phyloP scores from a whole-genome alignment of 2,797 vertebrate species.

The Luscinia megarhynchos region DNA sequence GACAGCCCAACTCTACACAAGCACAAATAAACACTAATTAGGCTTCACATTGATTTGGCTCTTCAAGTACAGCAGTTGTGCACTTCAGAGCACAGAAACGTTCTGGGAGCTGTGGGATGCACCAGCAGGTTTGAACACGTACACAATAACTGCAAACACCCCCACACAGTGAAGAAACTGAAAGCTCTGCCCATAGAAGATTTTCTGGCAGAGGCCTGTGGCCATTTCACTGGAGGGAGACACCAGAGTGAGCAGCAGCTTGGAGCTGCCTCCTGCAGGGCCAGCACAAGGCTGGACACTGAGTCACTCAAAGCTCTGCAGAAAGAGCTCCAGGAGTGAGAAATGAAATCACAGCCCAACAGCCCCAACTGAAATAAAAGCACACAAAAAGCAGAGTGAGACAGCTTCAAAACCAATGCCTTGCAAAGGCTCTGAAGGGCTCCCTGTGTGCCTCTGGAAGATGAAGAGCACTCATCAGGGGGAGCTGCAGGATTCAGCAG shows the following conservation, averaged over 20 bases:
- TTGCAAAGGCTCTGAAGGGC: background rate
- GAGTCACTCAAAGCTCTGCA: constrained; percentile 2
- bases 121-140: background rate
- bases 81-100: background rate
- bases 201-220: background rate
- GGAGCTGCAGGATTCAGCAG: background rate
- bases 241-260: background rate
- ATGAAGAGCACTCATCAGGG: background rate
- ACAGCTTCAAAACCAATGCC: background rate
- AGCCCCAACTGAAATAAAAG: background rate
- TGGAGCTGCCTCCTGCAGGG: background rate
- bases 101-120: background rate
- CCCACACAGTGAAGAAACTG: background rate
- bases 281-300: background rate
- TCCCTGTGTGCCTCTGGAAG: background rate
- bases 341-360: background rate
- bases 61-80: background rate
- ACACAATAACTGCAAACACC: background rate
- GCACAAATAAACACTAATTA: background rate
- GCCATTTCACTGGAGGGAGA: background rate
- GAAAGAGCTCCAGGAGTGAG: background rate
- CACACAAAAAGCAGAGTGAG: background rate
- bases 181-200: background rate
- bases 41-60: background rate
- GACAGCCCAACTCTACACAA: background rate